These are phyloP conservation scores for Pyralis farinalis DNA, from an alignment of 2,888 invertebrate genomes.

Conservation along the genomic window DNA sequence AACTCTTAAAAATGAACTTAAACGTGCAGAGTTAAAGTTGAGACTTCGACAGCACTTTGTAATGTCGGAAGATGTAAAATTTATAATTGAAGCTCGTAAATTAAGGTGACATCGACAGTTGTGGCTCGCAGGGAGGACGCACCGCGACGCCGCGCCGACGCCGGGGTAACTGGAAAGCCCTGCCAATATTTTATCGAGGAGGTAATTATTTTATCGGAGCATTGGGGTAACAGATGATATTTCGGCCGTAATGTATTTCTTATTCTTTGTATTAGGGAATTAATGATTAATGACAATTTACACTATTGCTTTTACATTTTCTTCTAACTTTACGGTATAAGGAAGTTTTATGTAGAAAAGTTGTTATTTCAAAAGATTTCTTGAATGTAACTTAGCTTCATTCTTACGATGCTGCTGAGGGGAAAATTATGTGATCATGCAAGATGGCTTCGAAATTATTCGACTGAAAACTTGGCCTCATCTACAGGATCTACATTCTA, in stretches of 20 bases:
- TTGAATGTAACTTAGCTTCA: no score
- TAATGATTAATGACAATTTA: constrained; percentile 44
- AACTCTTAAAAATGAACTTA: constrained; percentile 14
- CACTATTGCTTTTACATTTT: background rate
- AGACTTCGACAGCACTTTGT: constrained; percentile 15
- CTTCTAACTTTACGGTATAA: no score
- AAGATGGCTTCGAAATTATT: no score
- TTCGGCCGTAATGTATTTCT: constrained; percentile 42
- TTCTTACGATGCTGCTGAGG: no score
- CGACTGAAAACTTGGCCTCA: no score
- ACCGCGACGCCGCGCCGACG: constrained; percentile 17
- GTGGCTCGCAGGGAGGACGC: constrained; percentile 55
- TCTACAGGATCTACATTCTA: no score
- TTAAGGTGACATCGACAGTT: constrained; percentile 82
- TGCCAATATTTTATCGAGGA: constrained; percentile 75
- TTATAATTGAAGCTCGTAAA: constrained; percentile 81
- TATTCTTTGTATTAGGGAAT: constrained; percentile 44
- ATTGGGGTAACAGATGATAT: constrained; percentile 52
- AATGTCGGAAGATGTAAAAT: constrained; percentile 55
- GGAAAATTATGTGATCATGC: no score
- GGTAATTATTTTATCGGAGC: constrained; percentile 73
- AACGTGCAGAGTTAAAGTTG: constrained; percentile 20
- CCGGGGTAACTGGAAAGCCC: constrained; percentile 35
- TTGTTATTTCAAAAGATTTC: no score
- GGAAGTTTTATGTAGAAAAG: no score